A percentile compares a stretch with the other conserved stretches of the same genome.
Conservation (phyloP, 2,888 invertebrate genomes). For the Drosophila hamatofila region DNA sequence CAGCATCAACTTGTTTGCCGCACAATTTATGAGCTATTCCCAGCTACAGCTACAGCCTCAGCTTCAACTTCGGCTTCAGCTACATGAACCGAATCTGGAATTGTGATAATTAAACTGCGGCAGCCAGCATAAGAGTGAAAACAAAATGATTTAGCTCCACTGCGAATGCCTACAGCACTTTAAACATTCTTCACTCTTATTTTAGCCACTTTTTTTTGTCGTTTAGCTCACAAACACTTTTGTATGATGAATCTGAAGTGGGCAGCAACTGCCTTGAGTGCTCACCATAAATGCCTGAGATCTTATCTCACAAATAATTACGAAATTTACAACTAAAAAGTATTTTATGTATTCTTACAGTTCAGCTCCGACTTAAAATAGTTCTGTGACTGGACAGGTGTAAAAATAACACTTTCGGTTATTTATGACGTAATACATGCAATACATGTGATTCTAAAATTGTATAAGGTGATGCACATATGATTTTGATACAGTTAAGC, state of each 20-base stretch:
- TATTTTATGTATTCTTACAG: background rate
- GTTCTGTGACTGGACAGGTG: conserved; percentile 10
- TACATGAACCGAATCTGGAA: conserved; percentile 61
- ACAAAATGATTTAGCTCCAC: conserved; percentile 69
- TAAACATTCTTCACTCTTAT: conserved; percentile 13
- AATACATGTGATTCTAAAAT: background rate
- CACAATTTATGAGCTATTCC: conserved; percentile 68
- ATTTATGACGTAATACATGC: conserved; percentile 7
- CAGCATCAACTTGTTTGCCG: conserved; percentile 63
- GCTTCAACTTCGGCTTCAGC: conserved; percentile 7
- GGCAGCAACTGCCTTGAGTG: background rate
- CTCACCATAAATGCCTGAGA: conserved; percentile 24
- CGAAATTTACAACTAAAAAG: background rate
- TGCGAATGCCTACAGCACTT: conserved; percentile 15
- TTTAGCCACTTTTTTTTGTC: background rate
- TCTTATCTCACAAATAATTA: conserved; percentile 5
- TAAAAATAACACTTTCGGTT: conserved; percentile 1
- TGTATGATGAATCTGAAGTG: conserved; percentile 10
- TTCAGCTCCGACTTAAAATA: conserved; percentile 2
- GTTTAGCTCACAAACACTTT: background rate
- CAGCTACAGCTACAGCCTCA: conserved; percentile 9
- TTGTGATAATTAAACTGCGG: conserved; percentile 74
- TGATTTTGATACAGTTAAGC: background rate
- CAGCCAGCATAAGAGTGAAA: conserved; percentile 63
- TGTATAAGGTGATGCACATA: background rate